A percentile compares a stretch with the other conserved stretches of the same genome.
phyloP scores from a whole-genome alignment of 2,797 vertebrate species.

The Silurus aristotelis region DNA sequence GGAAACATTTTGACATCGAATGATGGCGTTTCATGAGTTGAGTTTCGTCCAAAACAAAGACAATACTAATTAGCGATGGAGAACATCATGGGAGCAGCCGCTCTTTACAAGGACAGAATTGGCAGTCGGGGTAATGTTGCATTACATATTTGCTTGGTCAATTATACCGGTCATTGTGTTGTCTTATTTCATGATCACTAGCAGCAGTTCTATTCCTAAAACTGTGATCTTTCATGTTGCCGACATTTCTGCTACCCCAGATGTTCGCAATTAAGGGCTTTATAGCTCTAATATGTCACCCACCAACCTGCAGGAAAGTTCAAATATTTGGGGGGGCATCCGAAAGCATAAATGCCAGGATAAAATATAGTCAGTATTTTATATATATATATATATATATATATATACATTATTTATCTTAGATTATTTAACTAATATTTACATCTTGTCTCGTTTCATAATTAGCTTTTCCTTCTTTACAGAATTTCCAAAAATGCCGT shows the following conservation, averaged over 20 bases:
- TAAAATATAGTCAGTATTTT: neutral
- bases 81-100: conserved; percentile 55
- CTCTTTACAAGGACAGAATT: conserved; percentile 45
- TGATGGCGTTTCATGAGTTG: conserved; percentile 77
- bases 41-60: conserved; percentile 75
- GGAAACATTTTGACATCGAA: conserved; percentile 77
- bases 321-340: conserved; percentile 7
- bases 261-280: conserved; percentile 33
- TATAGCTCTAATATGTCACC: conserved; percentile 22
- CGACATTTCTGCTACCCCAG: conserved; percentile 6
- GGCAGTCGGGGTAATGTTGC: conserved; percentile 56
- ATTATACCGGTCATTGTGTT: conserved; percentile 28
- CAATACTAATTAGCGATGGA: conserved; percentile 78
- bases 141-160: conserved; percentile 34
- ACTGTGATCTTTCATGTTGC: conserved; percentile 14
- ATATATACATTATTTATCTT: conserved; percentile 8
- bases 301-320: conserved; percentile 18
- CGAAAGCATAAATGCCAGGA: conserved; percentile 13
- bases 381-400: neutral
- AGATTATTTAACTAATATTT: conserved; percentile 20
- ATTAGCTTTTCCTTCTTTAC: conserved; percentile 11
- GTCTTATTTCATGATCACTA: conserved; percentile 11
- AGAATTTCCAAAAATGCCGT: conserved; percentile 37
- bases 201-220: conserved; percentile 12
- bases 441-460: conserved; percentile 10